Evolutionary conservation across 2,888 invertebrate species (phyloP), one percentile per base, ranked within the genome.

Genomic region (Biston stratarius): DNA sequence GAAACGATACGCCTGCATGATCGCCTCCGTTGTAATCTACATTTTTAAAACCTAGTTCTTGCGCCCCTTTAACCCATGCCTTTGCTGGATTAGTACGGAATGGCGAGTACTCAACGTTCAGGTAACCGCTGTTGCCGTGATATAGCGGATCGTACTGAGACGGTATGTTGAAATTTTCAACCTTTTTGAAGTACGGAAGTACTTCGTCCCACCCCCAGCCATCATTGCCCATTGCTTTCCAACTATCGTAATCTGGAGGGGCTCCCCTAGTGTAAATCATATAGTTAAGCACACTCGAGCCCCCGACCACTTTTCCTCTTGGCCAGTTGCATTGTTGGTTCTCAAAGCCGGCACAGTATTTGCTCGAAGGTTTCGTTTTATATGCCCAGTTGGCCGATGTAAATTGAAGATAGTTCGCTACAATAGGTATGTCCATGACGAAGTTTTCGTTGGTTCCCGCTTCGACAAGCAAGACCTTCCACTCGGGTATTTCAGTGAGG

Each of bases 261-360:
- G 96, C 94, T 11, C 97, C 97, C 70, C 97, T 90, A 0, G 96
- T 96, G 78, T 96, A 97, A 77, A 96, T 95, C 97, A 98, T 97
- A 76, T 96, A 96, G 83, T 98, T 98, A 10, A 97, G 90, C 0
- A 96, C 96, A 71, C 96, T 96, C 9, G 96, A 96, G 1, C 98
- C 98, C 7, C 98, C 98, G 81, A 98, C 94, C 0, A 97, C 96
- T 85, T 96, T 97, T 5, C 97, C 98, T 69, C 96, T 91, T 0
- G 97, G 97, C 96, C 96, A 97, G 75, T 96, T 95, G 83, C 97
- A 97, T 69, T 96, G 96, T 73, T 95, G 94, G 73, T 96, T 95
- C 73, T 96, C 95, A 94, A 97, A 96, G 7, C 97, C 97, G 33
- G 96, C 93, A 79, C 97, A 97, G 74, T 96, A 96, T 61, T 91